Evolutionary conservation across 2,888 invertebrate species (phyloP), one percentile per base, ranked within the genome.

Genomic region (Tachystola acroxantha): DNA sequence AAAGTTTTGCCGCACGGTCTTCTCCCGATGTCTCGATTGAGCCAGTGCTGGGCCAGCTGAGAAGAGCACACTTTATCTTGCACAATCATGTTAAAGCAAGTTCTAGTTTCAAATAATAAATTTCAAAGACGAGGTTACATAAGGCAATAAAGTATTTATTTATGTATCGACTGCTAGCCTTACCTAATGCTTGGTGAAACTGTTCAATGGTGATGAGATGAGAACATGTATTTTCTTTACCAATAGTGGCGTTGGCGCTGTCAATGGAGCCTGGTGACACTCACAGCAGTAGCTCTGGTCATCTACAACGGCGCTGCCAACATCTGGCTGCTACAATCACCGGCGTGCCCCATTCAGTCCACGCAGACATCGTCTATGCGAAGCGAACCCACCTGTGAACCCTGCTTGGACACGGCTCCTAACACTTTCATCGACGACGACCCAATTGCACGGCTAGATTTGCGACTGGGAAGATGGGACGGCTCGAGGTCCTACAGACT

Each of bases 381-480:
- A 1, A 51, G 60, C 30, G 69, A 71, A 0, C 55, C 69, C n/a
- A 69, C 73, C 6, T 84, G 82, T 57, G 80, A 84, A 48, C 80
- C 67, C 14, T 84, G 78, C 50, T 48, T 59, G 28, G 79, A 80
- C 37, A 66, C 78, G 2, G 65, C 58, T 7, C 50, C 64, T 40
- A 72, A 53, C 43, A 40, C 52, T 25, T 63, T 57, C 0, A 35
- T 67, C n/a, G 87, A 82, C 36, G 81, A 82, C 39, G 79, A 81
- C 37, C 82, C 89, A 0, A 84, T 90, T 35, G 75, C 89, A 7
- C 82, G 86, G 38, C 66, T 94, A 11, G 91, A 94, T 61, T 69
- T 93, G 10, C 86, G 88, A 33, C 81, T 92, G 11, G 94, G 94
- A 1, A 86, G 45, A 24, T 94, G 94, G 93, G 95, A 95, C 50